Evolutionary conservation across 92 coral and sea anemone species (phyloP).

Genomic region (Zoanthus gigantus): DNA sequence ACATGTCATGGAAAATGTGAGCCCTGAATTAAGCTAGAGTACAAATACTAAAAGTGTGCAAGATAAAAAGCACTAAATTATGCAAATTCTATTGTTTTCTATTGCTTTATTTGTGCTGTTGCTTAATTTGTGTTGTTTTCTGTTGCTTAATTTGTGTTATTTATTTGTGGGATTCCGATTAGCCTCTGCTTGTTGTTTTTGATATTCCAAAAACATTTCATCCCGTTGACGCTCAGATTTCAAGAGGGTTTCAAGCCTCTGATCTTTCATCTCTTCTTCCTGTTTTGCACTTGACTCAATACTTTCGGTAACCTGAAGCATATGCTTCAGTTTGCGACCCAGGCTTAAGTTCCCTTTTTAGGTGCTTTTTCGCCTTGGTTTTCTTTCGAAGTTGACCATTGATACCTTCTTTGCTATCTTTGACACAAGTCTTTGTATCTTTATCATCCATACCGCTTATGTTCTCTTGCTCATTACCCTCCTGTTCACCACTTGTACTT

Average conservation of each 20-base stretch:
- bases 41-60: neutral
- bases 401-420: conserved; percentile 51
- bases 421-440: conserved; percentile 40
- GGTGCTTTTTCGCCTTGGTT: neutral
- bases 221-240: conserved; percentile 57
- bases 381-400: conserved; percentile 48
- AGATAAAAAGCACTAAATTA: too few species aligned
- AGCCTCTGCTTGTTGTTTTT: conserved; percentile 49
- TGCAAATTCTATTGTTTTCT: too few species aligned
- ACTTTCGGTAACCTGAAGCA: conserved; percentile 60
- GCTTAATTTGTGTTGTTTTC: conserved; percentile 24
- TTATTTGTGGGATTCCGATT: conserved; percentile 45
- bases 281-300: conserved; percentile 47
- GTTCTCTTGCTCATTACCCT: conserved; percentile 42
- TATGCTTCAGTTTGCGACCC: conserved; percentile 61
- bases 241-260: conserved; percentile 43
- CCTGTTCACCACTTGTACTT: conserved; percentile 36
- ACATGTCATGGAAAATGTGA: too few species aligned
- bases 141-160: neutral
- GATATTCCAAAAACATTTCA: conserved; percentile 54
- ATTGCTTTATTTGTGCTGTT: too few species aligned
- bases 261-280: conserved; percentile 59
- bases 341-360: conserved; percentile 6
- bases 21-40: neutral
- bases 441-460: conserved; percentile 27